Evolutionary conservation across 2,888 invertebrate species (phyloP), one percentile per base, ranked within the genome.

Genomic region (Trachelus stipa): DNA sequence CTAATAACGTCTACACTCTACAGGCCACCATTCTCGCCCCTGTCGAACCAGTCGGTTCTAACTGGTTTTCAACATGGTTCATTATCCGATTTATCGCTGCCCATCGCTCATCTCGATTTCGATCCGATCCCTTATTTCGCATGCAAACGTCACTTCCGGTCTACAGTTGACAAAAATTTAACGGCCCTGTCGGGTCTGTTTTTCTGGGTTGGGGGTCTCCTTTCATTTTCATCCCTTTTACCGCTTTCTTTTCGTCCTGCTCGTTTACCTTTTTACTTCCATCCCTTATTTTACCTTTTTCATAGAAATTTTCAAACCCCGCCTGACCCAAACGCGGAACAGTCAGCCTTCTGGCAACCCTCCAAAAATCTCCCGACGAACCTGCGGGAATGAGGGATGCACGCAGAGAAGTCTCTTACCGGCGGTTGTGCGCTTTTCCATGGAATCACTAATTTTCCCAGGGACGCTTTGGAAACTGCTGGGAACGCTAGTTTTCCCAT

Each of bases 121-220:
- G 23, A 0, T 23, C 40, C 23, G 9, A 56, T 15, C 9, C 40
- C 6, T 56, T 23, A 23, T 23, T 56, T 56, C 40, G 6, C 40
- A 2, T 23, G 15, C 40, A 23, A 23, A 56, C 23, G 0, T 56
- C 40, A 56, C 40, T 56, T 56, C 23, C 40, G 40, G 23, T 56
- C 74, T 78, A 85, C 86, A 84, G 87, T 86, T 88, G 87, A 88
- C 88, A 87, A 87, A 87, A 87, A 88, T 87, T 87, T 87, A 83
- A 83, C 80, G 83, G 82, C 82, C 74, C 79, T 68, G 2, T 56
- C 23, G 9, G 2, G 6, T 56, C 2, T 23, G 23, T 1, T 56
- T 56, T 23, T 56, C 23, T 23, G 9, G 31, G 31, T 31, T 31
- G 12, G 3, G 15, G 23, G 1, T 23, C 31, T 23, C 23, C 23